Percentiles rank a stretch among this genome's conserved stretches.
Evolutionary conservation across 2,888 invertebrate genomes (phyloP).

Genomic region (Drosophila diplacantha): DNA sequence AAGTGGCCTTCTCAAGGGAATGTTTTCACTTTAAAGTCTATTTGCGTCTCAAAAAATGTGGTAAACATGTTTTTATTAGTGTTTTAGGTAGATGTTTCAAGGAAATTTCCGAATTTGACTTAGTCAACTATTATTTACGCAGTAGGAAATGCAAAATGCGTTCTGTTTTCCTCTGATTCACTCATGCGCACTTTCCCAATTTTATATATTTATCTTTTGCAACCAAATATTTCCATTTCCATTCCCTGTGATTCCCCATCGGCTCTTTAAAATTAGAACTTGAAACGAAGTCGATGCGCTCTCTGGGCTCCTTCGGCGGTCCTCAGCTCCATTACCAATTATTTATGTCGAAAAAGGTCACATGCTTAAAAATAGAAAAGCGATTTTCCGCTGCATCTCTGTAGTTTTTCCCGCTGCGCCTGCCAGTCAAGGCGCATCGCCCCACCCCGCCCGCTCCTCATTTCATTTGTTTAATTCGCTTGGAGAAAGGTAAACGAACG

Average conservation of each 20-base stretch:
- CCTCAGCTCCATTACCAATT: constrained; percentile 39
- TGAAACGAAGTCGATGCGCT: constrained; percentile 24
- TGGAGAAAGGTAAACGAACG: constrained; percentile 66
- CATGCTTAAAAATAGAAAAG: constrained; percentile 58
- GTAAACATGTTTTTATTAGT: constrained; percentile 1
- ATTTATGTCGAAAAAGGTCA: constrained; percentile 59
- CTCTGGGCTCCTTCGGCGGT: constrained; percentile 1
- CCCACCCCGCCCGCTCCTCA: constrained; percentile 21
- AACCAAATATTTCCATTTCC: constrained; percentile 23
- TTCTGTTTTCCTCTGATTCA: constrained; percentile 6
- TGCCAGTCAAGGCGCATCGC: constrained; percentile 12
- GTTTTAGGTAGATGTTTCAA: neutral
- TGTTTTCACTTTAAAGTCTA: neutral
- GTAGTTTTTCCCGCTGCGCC: constrained; percentile 22
- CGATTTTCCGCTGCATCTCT: constrained; percentile 41
- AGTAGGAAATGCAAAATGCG: constrained; percentile 13
- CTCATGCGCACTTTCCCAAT: constrained; percentile 8
- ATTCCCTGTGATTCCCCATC: constrained; percentile 11
- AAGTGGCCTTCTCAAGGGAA: neutral
- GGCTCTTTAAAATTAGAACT: constrained; percentile 49
- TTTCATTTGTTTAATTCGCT: constrained; percentile 57
- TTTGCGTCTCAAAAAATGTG: neutral
- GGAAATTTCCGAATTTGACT: neutral
- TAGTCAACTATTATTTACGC: constrained; percentile 11
- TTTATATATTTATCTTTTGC: constrained; percentile 6